Base-by-base conservation (phyloP, 2,888 invertebrate species). In the Pachycephus smyrnensis region DNA sequence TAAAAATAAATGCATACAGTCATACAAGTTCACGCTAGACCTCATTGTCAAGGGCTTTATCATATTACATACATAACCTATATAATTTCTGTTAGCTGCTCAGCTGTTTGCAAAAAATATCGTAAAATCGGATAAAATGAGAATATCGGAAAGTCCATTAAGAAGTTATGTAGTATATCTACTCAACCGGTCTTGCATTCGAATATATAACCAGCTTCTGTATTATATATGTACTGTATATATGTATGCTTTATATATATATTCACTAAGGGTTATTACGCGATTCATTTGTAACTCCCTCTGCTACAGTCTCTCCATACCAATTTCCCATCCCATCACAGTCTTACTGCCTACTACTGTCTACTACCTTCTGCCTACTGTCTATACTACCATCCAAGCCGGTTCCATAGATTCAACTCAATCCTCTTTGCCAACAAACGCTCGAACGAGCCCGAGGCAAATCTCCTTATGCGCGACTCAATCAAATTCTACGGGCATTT, bases 221-320 rank as follows among this genome's bases (percentile, higher is more conserved):
- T 80, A 74, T 77, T 31, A 71, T 77, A 73, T 75, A 40, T 15
- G 15, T 40, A 37, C n/a, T n/a, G n/a, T 37, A 71, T 68, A 33
- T 11, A 36, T 35, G 11, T 36, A 37, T 15, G 15, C n/a, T n/a
- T n/a, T 40, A 40, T 40, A 15, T 40, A 37, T 40, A 15, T 40
- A 40, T 55, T 23, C 15, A 23, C 55, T 55, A 33, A 82, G 83
- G 83, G 86, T 88, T 89, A 89, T 90, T 89, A 88, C 86, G 89
- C 88, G 89, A 90, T 88, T 90, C 90, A 89, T 90, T 90, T 89
- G 88, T 88, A 89, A 89, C 88, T 85, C 85, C 82, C 82, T 81
- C 80, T 73, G 76, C 31, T 69, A 40, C 33, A 69, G 71, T 37
- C 35, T 77, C 69, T 77, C 78, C 77, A 78, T 40, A 75, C 73